Percentiles rank a stretch among this genome's conserved stretches.
phyloP scores from a whole-genome alignment of 2,888 invertebrate species.

The Andricus curvator region DNA sequence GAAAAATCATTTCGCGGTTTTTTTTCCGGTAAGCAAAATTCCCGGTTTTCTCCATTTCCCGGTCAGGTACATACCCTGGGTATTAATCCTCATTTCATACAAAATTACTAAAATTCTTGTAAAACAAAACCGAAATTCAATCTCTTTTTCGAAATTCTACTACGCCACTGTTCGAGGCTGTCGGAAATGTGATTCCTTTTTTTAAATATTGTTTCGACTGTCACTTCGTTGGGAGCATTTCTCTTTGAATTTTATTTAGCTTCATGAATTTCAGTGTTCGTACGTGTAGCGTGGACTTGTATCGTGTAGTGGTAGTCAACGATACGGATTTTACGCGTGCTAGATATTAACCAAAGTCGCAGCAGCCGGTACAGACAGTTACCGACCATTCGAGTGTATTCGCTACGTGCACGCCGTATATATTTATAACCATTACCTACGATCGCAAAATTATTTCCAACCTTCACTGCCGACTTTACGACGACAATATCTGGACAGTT shows the following conservation, averaged over 20 bases:
- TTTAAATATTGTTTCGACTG: background rate
- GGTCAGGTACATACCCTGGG: no score
- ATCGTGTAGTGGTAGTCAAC: background rate
- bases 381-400: background rate
- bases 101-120: background rate
- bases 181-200: background rate
- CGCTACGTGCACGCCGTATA: background rate
- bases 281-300: background rate
- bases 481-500: slow-evolving; percentile 1
- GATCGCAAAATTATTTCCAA: slow-evolving; percentile 27
- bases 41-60: no score
- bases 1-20: no score
- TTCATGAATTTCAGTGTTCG: background rate
- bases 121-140: background rate
- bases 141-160: background rate
- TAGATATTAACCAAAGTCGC: slow-evolving; percentile 14
- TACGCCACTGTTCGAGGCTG: background rate
- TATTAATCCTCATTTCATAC: background rate
- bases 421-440: background rate
- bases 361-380: background rate
- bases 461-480: slow-evolving; percentile 16
- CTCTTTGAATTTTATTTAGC: background rate
- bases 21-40: no score
- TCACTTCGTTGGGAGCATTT: background rate
- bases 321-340: slow-evolving; percentile 7